Base-by-base conservation (phyloP, 2,113 vertebrate genomes). In the Motacilla alba region DNA sequence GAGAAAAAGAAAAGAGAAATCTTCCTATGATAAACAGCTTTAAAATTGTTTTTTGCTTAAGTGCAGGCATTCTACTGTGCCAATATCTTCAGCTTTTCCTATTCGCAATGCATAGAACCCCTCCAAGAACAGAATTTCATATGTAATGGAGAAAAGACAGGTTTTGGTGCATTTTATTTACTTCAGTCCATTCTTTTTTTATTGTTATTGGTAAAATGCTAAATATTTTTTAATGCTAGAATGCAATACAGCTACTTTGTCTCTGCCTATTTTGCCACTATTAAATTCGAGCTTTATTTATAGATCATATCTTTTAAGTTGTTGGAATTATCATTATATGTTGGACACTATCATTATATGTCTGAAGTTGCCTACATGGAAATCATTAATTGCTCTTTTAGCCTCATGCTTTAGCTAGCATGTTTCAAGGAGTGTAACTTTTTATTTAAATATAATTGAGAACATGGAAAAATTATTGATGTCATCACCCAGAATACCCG, bases 21-120 rank as follows among this genome's bases (percentile, higher is more conserved):
- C 3, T 64, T 73, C 31, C 20, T 41, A 35, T 21, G 3, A 1
- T 6, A 19, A 12, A 4, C 1, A 53, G 3, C 0, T 21, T 82
- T 73, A 30, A 3, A 80, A 44, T 33, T 56, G 2, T 0, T 27
- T 83, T 76, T 77, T 60, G 4, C 3, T 41, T 43, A 50, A 46
- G 28, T 67, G 10, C 5, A 59, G 23, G 9, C 5, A 35, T 15
- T 39, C n/a, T 13, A 35, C 9, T 39, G 3, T 35, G 6, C 3
- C 33, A 37, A 2, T 58, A 43, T 13, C 15, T 74, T 62, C 52
- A 69, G 2, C 6, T 26, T 87, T 84, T 39, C 47, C 2, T 41
- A 14, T n/a, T 41, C 87, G 9, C 8, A 43, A 20, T 6, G 2
- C 11, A 41, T 9, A 83, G 58, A 68, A 11, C 1, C 3, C 31